phyloP scores from a whole-genome alignment of 2,888 invertebrate genomes.

The Hoplodrina ambigua region DNA sequence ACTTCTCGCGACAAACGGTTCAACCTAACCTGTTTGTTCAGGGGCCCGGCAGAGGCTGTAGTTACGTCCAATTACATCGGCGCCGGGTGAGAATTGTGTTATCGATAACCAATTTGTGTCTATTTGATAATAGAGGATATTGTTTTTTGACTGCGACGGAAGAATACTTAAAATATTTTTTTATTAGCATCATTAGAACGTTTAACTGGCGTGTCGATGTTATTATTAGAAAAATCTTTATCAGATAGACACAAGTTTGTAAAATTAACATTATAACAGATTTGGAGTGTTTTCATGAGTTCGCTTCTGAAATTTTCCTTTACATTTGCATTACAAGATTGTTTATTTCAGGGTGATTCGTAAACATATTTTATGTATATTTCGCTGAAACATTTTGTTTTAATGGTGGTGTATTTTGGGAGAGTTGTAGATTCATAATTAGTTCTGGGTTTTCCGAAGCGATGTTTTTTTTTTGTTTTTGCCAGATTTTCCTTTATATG shows the following conservation, averaged over 20 bases:
- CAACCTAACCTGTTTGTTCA: conserved; percentile 97
- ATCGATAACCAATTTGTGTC: conserved; percentile 54
- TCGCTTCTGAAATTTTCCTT: conserved; percentile 56
- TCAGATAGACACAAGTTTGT: conserved; percentile 51
- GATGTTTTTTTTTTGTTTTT: conserved; percentile 62
- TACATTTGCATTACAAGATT: conserved; percentile 60
- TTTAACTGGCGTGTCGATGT: not conserved
- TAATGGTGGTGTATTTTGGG: conserved; percentile 68
- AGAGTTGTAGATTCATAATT: conserved; percentile 62
- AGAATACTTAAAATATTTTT: not conserved
- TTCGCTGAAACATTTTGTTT: conserved; percentile 65
- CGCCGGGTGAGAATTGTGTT: conserved; percentile 92
- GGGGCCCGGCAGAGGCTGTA: conserved; percentile 97
- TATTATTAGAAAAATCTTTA: conserved; percentile 29
- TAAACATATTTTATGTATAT: conserved; percentile 62
- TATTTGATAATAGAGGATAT: conserved; percentile 65
- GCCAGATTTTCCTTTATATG: conserved; percentile 54
- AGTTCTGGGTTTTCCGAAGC: conserved; percentile 54
- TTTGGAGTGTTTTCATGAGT: conserved; percentile 61
- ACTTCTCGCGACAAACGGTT: conserved; percentile 97
- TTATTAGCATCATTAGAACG: conserved; percentile 27
- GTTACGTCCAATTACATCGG: conserved; percentile 98
- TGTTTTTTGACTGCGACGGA: conserved; percentile 3
- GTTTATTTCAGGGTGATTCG: conserved; percentile 63
- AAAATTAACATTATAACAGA: conserved; percentile 59